Conservation (phyloP, 2,888 invertebrate species). For the Platycheirus albimanus region DNA sequence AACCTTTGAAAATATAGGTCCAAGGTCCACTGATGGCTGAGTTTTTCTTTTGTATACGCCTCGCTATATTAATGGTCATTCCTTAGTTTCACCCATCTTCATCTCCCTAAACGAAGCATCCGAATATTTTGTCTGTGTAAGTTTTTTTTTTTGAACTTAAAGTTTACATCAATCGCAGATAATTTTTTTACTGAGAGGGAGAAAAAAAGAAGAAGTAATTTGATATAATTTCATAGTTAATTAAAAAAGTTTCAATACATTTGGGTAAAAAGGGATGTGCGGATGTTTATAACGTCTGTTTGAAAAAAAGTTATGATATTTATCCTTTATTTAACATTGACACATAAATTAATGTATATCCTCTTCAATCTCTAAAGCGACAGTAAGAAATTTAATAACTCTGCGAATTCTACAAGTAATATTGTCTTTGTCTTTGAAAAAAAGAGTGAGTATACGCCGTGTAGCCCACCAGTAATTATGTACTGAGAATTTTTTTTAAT, state of each 20-base stretch:
- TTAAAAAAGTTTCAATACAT: slow-evolving; percentile 57
- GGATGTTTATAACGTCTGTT: slow-evolving; percentile 19
- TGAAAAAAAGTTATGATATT: slow-evolving; percentile 1
- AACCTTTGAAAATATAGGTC: slow-evolving; percentile 14
- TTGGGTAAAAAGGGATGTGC: slow-evolving; percentile 21
- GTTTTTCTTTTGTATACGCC: slow-evolving; percentile 26
- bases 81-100: slow-evolving; percentile 1
- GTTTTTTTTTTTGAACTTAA: slow-evolving; percentile 4
- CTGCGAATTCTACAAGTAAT: too few relatives aligned
- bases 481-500: too few relatives aligned
- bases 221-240: slow-evolving; percentile 44
- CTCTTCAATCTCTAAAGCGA: not conserved
- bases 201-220: slow-evolving; percentile 34
- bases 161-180: slow-evolving; percentile 60
- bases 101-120: slow-evolving; percentile 19
- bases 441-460: not conserved
- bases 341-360: not conserved
- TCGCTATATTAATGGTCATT: slow-evolving; percentile 32
- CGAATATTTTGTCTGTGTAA: slow-evolving; percentile 26
- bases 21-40: slow-evolving; percentile 10
- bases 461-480: not conserved
- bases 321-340: slow-evolving; percentile 2
- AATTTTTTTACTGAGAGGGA: slow-evolving; percentile 27
- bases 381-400: not conserved
- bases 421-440: not conserved